These are phyloP conservation scores for Chitala chitala DNA, from an alignment of 2,113 vertebrate genomes.

Conservation along the genomic window DNA sequence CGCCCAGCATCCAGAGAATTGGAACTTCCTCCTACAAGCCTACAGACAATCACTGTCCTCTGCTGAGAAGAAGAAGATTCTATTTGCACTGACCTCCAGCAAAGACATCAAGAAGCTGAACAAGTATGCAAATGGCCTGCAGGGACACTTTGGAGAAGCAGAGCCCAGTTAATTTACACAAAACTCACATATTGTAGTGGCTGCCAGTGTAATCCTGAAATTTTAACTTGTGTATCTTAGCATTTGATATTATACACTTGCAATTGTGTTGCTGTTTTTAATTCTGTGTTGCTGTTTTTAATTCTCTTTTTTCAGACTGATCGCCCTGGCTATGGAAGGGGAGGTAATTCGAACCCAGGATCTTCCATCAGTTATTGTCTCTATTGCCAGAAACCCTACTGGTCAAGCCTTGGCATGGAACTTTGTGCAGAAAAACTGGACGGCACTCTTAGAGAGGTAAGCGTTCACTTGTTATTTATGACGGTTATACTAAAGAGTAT, in stretches of 20 bases:
- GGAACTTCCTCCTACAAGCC: slow-evolving; percentile 38
- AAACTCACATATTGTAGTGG: neutral
- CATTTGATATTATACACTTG: neutral
- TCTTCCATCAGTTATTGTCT: slow-evolving; percentile 29
- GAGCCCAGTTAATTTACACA: neutral
- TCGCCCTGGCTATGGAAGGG: slow-evolving; percentile 41
- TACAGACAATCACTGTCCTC: slow-evolving; percentile 30
- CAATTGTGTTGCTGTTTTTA: neutral
- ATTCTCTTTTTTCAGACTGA: slow-evolving; percentile 28
- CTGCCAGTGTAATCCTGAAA: neutral
- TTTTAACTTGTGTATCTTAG: neutral
- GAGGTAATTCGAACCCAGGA: slow-evolving; percentile 41
- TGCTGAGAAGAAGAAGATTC: slow-evolving; percentile 38
- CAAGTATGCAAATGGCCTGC: slow-evolving; percentile 29
- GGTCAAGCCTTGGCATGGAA: slow-evolving; percentile 42
- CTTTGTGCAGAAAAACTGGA: slow-evolving; percentile 42
- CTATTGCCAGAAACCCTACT: slow-evolving; percentile 27
- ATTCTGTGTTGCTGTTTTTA: neutral
- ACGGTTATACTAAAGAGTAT: too few species aligned
- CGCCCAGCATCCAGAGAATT: slow-evolving; percentile 33
- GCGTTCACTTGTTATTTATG: slow-evolving; percentile 27
- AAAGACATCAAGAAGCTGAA: slow-evolving; percentile 31
- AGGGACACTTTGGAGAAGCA: neutral
- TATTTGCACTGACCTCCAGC: slow-evolving; percentile 32
- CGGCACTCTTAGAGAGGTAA: slow-evolving; percentile 38